A percentile compares a stretch with the other conserved stretches of the same genome.
These are phyloP conservation scores for Andinoacara biseriatus DNA, from an alignment of 2,113 vertebrate species.

Conservation along the genomic window DNA sequence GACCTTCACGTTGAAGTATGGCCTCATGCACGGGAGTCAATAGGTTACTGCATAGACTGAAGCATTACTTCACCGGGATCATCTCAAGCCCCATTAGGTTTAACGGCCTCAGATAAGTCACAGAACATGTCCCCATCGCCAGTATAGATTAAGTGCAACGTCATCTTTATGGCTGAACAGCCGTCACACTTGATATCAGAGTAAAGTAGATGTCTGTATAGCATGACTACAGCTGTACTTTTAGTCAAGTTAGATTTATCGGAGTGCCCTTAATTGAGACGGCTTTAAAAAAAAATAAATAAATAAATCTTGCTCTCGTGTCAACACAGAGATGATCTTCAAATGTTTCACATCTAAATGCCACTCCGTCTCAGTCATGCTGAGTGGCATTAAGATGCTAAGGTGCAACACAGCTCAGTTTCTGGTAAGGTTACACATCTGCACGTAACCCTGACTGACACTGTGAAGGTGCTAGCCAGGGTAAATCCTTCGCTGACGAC, in stretches of 20 bases:
- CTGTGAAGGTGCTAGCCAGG: not conserved
- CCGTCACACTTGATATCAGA: slow-evolving; percentile 1
- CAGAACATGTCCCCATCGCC: not conserved
- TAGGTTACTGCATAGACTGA: slow-evolving; percentile 17
- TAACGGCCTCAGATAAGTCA: slow-evolving; percentile 43
- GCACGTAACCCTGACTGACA: slow-evolving; percentile 28
- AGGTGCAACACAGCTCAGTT: slow-evolving; percentile 20
- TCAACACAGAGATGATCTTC: slow-evolving; percentile 23
- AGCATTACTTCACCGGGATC: slow-evolving; percentile 38
- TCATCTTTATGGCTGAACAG: slow-evolving; percentile 28
- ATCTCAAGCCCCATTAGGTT: slow-evolving; percentile 51
- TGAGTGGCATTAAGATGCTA: slow-evolving; percentile 23
- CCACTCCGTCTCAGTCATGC: slow-evolving; percentile 20
- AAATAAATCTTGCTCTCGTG: slow-evolving; percentile 1
- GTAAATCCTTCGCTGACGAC: slow-evolving; percentile 35
- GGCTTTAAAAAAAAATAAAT: not conserved
- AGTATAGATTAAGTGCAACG: slow-evolving; percentile 4
- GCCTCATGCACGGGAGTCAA: not conserved
- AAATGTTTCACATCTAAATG: slow-evolving; percentile 23
- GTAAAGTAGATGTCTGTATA: not conserved
- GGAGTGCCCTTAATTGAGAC: slow-evolving; percentile 8
- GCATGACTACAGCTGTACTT: not conserved
- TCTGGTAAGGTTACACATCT: slow-evolving; percentile 7
- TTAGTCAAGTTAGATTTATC: slow-evolving; percentile 38
- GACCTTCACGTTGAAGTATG: not conserved